Base-by-base conservation (phyloP, 2,113 vertebrate genomes). In the Ranitomeya imitator region DNA sequence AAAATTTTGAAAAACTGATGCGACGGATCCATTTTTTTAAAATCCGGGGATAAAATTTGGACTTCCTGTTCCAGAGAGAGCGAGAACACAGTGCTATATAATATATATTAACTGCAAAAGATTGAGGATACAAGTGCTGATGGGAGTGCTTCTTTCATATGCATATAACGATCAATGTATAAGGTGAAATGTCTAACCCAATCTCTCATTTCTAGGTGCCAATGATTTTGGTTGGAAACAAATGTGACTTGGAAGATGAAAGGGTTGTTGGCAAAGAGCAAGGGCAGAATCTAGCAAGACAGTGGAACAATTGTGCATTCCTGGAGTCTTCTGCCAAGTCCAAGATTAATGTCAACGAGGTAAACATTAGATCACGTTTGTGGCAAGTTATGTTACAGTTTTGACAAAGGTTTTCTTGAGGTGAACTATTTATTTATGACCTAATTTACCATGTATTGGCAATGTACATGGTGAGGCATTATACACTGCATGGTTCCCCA, bases 341-440 rank as follows among this genome's bases (percentile, higher is more conserved):
- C 94, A 99, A 98, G 96, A 98, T 99, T 95, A 99, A 99, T 90
- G 97, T 99, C 95, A 99, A 99, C 0, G 97, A 99, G 97, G 98
- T 97, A 95, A 92, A 92, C 61, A 18, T 0, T 81, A 61, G 11
- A 8, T 79, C 21, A 19, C 4, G 13, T 23, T 59, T 23, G 18
- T 16, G 7, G 54, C 13, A 19, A 74, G 11, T 67, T 67, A 69
- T 26, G 23, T 69, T 26, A 23, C 9, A 26, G 14, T 69, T 69
- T 26, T 69, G n/a, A 69, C 1, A n/a, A 6, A 63, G 19, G 63
- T n/a, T 65, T n/a, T 65, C 21, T 26, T 69, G 23, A 26, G n/a
- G 65, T 69, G n/a, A 13, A 4, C 63, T n/a, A n/a, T 67, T 10
- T 9, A 21, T 67, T 31, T 11, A 67, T n/a, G 63, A 67, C 63